A percentile compares a stretch with the other conserved stretches of the same genome.
Evolutionary conservation across 2,888 invertebrate species (phyloP).

Genomic region (Troilus luridus): DNA sequence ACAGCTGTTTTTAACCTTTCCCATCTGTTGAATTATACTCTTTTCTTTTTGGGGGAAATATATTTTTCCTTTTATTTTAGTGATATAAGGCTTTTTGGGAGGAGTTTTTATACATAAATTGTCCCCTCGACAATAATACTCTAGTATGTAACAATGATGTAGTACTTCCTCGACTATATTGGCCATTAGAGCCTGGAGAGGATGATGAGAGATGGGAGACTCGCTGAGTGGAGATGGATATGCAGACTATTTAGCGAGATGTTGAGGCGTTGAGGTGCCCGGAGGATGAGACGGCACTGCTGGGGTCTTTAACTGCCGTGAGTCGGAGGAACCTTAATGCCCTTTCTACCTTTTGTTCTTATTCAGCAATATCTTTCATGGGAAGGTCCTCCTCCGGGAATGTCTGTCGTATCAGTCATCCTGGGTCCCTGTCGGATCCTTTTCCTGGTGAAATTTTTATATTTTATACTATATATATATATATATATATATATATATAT

Average conservation of each 20-base stretch:
- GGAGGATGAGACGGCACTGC: not conserved
- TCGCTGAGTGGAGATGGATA: not conserved
- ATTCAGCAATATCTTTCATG: slow-evolving; percentile 25
- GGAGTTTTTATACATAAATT: too few species aligned
- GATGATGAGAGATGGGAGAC: not conserved
- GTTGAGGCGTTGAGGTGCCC: not conserved
- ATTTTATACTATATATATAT: too few species aligned
- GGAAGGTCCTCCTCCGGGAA: slow-evolving; percentile 1
- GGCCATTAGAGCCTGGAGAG: not conserved
- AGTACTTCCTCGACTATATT: not conserved
- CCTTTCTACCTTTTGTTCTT: slow-evolving; percentile 1
- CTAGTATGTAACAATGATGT: not conserved
- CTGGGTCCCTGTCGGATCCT: not conserved
- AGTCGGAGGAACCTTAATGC: not conserved
- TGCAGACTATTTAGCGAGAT: not conserved
- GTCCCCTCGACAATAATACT: too few species aligned
- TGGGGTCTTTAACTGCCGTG: not conserved
- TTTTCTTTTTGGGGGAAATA: too few species aligned
- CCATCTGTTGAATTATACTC: too few species aligned
- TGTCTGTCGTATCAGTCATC: not conserved
- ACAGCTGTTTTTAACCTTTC: too few species aligned
- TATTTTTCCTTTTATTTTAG: too few species aligned
- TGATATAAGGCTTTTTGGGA: too few species aligned
- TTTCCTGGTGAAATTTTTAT: not conserved
- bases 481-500: too few species aligned